Evolutionary conservation across 2,113 vertebrate genomes (phyloP).

Genomic region (Myanophis thanlyinensis): DNA sequence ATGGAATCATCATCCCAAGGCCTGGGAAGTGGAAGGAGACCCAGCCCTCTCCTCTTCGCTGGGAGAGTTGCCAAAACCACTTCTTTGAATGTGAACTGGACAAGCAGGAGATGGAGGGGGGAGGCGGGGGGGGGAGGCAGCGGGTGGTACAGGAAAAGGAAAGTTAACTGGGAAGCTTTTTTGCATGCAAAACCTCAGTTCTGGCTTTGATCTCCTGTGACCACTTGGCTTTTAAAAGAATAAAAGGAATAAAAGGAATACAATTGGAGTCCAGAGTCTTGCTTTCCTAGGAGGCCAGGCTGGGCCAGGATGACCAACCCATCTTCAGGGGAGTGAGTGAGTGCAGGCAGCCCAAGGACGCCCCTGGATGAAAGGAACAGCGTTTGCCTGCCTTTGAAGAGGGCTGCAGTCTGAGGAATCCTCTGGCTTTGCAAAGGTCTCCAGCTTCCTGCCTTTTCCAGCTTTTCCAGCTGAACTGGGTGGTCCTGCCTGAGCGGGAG

Average conservation of each 20-base stretch:
- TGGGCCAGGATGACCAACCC: background rate
- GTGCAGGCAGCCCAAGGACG: too few relatives aligned
- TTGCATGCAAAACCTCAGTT: background rate
- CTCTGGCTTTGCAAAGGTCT: background rate
- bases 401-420: background rate
- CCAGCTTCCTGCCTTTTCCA: background rate
- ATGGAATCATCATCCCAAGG: background rate
- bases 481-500: background rate
- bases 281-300: background rate
- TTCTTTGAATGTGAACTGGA: background rate
- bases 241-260: too few relatives aligned
- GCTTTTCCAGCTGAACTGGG: background rate
- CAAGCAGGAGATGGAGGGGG: background rate
- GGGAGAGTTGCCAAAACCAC: background rate
- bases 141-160: too few relatives aligned
- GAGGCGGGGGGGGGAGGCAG: accelerated
- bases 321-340: background rate
- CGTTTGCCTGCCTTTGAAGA: background rate
- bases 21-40: background rate
- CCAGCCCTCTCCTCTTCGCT: background rate
- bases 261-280: background rate
- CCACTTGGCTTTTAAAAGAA: background rate
- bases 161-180: background rate
- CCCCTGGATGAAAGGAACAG: background rate
- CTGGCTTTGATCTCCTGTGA: background rate